Conservation (phyloP, 2,113 vertebrate species). For the Rhagologus leucostigma region DNA sequence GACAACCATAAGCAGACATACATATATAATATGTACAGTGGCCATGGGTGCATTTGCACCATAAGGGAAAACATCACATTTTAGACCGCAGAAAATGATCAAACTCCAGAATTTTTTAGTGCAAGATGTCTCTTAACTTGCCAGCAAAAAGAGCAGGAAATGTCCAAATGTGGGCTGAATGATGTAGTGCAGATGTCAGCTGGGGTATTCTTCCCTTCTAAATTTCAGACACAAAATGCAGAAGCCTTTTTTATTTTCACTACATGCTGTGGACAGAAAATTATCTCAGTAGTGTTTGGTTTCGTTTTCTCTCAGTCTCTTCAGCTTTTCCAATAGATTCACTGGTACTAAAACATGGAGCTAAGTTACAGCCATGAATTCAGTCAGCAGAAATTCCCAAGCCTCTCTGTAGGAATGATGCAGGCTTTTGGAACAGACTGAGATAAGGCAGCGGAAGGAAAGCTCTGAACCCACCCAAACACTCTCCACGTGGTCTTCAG, state of each 20-base stretch:
- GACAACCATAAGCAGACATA: background rate
- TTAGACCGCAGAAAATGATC: background rate
- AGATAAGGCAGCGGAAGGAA: background rate
- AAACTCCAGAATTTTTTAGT: background rate
- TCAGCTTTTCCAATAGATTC: background rate
- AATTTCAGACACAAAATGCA: background rate
- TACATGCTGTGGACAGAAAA: background rate
- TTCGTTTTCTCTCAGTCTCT: background rate
- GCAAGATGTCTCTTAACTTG: background rate
- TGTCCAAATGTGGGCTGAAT: background rate
- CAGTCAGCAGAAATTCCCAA: background rate
- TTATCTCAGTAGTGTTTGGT: background rate
- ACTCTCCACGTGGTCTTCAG: background rate
- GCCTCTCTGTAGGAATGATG: background rate
- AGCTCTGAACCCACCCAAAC: background rate
- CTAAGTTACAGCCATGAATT: background rate
- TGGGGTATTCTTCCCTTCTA: background rate
- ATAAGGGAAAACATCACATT: background rate
- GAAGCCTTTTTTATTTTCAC: background rate
- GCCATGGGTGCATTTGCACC: background rate
- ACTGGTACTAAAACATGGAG: background rate
- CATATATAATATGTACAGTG: background rate
- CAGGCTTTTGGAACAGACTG: background rate
- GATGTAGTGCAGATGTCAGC: background rate
- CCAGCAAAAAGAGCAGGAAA: background rate